Percentiles rank a stretch among this genome's conserved stretches.
Conservation (phyloP, 1,140 invertebrate species). For the Brachionus plicatilis region DNA sequence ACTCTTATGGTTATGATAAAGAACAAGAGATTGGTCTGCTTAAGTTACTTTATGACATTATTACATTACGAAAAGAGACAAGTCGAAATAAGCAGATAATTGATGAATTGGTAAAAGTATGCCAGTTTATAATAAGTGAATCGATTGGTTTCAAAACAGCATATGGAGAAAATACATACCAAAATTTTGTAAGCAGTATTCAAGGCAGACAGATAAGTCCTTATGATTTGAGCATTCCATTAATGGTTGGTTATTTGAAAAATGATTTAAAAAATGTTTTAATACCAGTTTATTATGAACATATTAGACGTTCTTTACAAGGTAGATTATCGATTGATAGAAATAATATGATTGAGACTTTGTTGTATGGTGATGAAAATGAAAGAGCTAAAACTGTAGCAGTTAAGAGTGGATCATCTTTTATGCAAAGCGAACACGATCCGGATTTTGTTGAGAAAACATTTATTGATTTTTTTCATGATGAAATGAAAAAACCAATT, state of each 20-base stretch:
- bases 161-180: conserved; percentile 18
- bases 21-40: conserved; percentile 27
- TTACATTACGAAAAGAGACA: background rate
- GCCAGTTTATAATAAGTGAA: background rate
- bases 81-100: background rate
- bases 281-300: conserved; percentile 18
- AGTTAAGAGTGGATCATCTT: background rate
- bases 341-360: background rate
- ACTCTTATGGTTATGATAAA: conserved; percentile 24
- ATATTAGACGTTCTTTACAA: conserved; percentile 11
- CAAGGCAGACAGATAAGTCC: background rate
- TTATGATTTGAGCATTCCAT: conserved; percentile 26
- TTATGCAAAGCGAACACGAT: background rate
- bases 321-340: background rate
- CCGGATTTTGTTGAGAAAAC: conserved; percentile 26
- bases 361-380: conserved; percentile 18
- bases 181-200: background rate
- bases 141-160: background rate
- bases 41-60: conserved; percentile 5
- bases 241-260: conserved; percentile 14
- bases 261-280: conserved; percentile 17
- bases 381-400: background rate
- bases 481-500: conserved; percentile 7
- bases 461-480: conserved; percentile 16
- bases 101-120: background rate